These are phyloP conservation scores for Nebria salina DNA, from an alignment of 2,888 invertebrate species.

Conservation along the genomic window DNA sequence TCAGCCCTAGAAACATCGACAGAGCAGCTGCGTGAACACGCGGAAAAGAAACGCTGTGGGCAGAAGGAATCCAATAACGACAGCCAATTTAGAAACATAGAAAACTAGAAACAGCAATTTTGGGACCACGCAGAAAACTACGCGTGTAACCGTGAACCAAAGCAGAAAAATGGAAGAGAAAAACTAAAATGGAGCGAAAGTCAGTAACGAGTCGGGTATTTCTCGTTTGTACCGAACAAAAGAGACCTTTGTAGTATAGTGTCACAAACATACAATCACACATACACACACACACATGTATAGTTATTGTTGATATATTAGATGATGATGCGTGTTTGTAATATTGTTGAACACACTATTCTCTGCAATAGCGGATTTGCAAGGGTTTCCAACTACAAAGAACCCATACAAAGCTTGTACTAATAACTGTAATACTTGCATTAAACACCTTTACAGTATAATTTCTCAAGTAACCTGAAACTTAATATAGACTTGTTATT, in stretches of 20 bases:
- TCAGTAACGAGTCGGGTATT: constrained; percentile 37
- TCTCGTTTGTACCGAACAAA: constrained; percentile 44
- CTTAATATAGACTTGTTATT: too few relatives aligned
- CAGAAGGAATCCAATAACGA: constrained; percentile 49
- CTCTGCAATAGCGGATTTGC: background rate
- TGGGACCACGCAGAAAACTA: constrained; percentile 37
- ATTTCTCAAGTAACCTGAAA: too few relatives aligned
- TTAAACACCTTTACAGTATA: too few relatives aligned
- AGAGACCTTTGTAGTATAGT: constrained; percentile 38
- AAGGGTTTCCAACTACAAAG: background rate
- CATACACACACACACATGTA: too few relatives aligned
- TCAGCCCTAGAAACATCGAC: too few relatives aligned
- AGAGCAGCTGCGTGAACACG: constrained; percentile 13
- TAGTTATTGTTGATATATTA: background rate
- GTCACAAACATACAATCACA: background rate
- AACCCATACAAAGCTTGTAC: background rate
- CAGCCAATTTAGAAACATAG: constrained; percentile 50
- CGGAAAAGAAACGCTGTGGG: constrained; percentile 48
- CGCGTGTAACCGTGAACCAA: constrained; percentile 42
- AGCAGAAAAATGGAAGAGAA: constrained; percentile 20
- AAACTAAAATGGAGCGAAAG: background rate
- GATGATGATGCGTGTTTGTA: background rate
- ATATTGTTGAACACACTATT: background rate
- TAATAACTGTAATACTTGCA: too few relatives aligned
- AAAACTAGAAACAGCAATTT: constrained; percentile 50